Evolutionary conservation across 2,113 vertebrate species (phyloP), one percentile per base, ranked within the genome.

Genomic region (Megaleporinus macrocephalus): DNA sequence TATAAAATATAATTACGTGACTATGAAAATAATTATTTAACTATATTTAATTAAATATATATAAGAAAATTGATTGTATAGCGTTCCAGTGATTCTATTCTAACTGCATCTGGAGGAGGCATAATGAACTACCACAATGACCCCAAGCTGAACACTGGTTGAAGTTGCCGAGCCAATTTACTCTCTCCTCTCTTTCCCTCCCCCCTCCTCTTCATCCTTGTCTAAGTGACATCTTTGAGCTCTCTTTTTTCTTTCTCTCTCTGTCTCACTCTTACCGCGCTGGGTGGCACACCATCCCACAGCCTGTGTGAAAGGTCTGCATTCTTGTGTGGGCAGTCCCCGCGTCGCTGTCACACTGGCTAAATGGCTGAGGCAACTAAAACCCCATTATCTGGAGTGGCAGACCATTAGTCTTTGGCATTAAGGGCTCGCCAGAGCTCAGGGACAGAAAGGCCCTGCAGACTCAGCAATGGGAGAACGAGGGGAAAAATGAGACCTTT

Each of bases 321-420:
- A 91, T 91, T 88, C 89, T 85, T 91, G 89, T 91, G 91, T 87
- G 89, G 88, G 88, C 33, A 84, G 83, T 81, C 86, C 77, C 80
- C 62, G 9, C 80, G 84, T 86, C 83, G 69, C 83, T 78, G 78
- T 78, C 88, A 83, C 79, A 81, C 65, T 84, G 72, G 80, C 76
- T 78, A 79, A 83, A 79, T 78, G 78, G 36, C 79, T 61, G 73
- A 78, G 61, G 79, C 80, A 77, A 89, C 86, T 83, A 87, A 89
- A 85, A 85, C 80, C 73, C 88, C 74, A 83, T 89, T 92, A 85
- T 89, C 65, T 87, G 53, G 76, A 89, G 92, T 88, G 88, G 76
- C 88, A 91, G 73, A 85, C 78, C 76, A 86, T 91, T 87, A 71
- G 79, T 86, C 84, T 85, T 16, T 83, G 89, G 88, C 89, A 83